phyloP scores from a whole-genome alignment of 2,113 vertebrate genomes.

The Coptodon rendalli region DNA sequence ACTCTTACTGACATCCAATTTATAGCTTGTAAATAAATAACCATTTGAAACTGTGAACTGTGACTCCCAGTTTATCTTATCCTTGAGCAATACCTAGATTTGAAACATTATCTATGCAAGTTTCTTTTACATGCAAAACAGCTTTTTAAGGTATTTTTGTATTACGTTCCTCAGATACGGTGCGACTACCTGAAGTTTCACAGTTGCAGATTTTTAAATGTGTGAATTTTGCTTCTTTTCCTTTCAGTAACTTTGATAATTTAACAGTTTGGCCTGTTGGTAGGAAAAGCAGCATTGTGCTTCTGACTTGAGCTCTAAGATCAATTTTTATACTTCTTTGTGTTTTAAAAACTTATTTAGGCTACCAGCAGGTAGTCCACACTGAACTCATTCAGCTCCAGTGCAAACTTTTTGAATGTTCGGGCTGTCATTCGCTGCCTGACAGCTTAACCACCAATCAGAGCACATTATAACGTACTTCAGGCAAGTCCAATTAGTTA shows the following conservation, averaged over 20 bases:
- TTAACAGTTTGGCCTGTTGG: background rate
- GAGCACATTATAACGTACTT: background rate
- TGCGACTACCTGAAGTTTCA: background rate
- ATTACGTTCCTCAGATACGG: background rate
- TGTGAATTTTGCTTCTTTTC: background rate
- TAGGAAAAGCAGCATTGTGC: background rate
- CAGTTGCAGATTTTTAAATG: background rate
- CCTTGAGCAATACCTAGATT: fast-evolving
- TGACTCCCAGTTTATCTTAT: background rate
- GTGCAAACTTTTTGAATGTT: background rate
- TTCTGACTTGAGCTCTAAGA: background rate
- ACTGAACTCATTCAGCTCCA: background rate
- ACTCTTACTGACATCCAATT: background rate
- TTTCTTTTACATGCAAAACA: background rate
- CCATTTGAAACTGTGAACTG: background rate
- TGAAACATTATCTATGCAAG: background rate
- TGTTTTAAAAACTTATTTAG: background rate
- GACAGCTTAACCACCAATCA: background rate
- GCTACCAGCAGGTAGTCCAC: background rate
- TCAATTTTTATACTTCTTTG: background rate
- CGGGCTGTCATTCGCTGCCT: background rate
- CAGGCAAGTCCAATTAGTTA: background rate
- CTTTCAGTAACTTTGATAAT: background rate
- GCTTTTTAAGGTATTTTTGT: background rate
- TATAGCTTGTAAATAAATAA: background rate